Percentiles rank a stretch among this genome's conserved stretches.
These are phyloP conservation scores for Caretta caretta DNA, from an alignment of 2,113 vertebrate genomes.

Conservation along the genomic window DNA sequence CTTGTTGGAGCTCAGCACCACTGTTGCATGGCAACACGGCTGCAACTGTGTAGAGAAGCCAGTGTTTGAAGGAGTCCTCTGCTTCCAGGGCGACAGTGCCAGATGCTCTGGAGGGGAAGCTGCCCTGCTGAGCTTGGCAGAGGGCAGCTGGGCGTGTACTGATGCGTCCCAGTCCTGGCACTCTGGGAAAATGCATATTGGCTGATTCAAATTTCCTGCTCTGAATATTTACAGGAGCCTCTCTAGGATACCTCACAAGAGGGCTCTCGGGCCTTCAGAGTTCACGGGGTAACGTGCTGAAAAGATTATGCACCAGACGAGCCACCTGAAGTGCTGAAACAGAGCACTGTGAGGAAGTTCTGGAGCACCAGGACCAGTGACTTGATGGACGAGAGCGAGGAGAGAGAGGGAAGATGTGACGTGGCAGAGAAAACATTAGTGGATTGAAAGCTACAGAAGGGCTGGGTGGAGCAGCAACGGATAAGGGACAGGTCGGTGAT, in stretches of 20 bases:
- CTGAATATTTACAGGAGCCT: background rate
- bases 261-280: background rate
- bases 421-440: background rate
- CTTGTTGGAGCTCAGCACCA: background rate
- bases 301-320: background rate
- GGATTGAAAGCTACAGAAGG: background rate
- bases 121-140: background rate
- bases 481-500: background rate
- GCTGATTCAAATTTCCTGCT: background rate
- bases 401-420: background rate
- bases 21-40: background rate
- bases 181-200: background rate
- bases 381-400: background rate
- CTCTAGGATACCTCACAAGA: background rate
- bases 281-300: background rate
- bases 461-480: background rate
- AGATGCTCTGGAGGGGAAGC: background rate
- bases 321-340: background rate
- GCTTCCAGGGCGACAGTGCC: background rate
- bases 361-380: background rate
- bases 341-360: background rate
- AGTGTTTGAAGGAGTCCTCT: background rate
- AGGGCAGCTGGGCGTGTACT: background rate
- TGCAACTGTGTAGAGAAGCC: background rate
- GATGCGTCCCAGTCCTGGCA: background rate